Percentiles rank a stretch among this genome's conserved stretches.
phyloP scores from a whole-genome alignment of 2,113 vertebrate genomes.

The Dendrocopos noguchii region DNA sequence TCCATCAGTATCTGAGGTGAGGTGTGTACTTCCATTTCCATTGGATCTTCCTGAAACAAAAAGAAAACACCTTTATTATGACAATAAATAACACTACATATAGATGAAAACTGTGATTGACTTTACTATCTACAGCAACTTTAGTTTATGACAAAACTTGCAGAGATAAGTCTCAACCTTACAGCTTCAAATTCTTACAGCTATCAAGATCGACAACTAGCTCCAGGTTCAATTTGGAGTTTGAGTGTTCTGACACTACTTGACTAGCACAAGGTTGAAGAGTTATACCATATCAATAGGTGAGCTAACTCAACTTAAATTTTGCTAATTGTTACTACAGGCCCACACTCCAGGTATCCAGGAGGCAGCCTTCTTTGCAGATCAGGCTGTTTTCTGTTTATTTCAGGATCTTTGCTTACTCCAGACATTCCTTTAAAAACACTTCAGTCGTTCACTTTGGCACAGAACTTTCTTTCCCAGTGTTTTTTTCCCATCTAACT shows the following conservation, averaged over 20 bases:
- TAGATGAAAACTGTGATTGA: not conserved
- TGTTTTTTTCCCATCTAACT: not conserved
- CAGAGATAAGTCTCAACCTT: not conserved
- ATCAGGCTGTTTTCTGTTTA: not conserved
- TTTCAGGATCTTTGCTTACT: not conserved
- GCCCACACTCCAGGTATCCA: not conserved
- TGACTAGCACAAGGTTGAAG: not conserved
- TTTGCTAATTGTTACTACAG: not conserved
- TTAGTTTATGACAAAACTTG: not conserved
- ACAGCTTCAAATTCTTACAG: not conserved
- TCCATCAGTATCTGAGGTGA: constrained; percentile 72
- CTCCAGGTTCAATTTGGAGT: not conserved
- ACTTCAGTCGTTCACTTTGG: not conserved
- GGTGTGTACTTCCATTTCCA: constrained; percentile 75
- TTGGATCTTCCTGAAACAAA: constrained; percentile 73
- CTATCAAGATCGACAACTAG: not conserved
- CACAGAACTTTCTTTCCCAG: not conserved
- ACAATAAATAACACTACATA: not conserved
- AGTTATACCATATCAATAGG: not conserved
- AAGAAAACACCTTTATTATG: not conserved
- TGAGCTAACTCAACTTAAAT: not conserved
- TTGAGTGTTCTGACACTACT: not conserved
- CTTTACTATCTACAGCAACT: not conserved
- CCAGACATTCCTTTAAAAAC: not conserved
- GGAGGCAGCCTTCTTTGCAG: not conserved